phyloP scores from a whole-genome alignment of 2,797 vertebrate species.

The Amblyopsis hoosieri region DNA sequence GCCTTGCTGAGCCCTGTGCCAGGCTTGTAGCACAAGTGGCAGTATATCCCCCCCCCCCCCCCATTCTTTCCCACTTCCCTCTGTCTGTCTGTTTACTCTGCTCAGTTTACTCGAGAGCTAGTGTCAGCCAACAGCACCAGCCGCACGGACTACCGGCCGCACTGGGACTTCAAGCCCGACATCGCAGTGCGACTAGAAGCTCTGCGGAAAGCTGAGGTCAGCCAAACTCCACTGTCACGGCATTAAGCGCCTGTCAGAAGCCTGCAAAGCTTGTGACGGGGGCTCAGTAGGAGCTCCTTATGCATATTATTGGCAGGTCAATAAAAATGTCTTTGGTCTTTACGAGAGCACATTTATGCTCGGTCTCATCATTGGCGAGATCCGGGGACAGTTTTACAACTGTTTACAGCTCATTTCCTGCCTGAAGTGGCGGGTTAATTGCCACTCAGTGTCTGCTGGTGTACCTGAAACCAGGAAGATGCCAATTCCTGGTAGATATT shows the following conservation, averaged over 20 bases:
- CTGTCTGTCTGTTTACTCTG: conserved; percentile 53
- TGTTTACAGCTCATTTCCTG: conserved; percentile 54
- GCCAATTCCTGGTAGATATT: conserved; percentile 17
- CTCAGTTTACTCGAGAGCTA: conserved; percentile 70
- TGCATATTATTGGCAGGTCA: conserved; percentile 54
- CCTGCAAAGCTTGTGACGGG: conserved; percentile 47
- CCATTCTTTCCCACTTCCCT: conserved; percentile 4
- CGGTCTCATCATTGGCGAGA: conserved; percentile 54
- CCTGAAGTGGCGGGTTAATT: conserved; percentile 35
- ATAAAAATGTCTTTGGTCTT: conserved; percentile 59
- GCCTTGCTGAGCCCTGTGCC: conserved; percentile 45
- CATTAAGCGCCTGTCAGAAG: conserved; percentile 63
- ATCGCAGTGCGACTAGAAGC: conserved; percentile 59
- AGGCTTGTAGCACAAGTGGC: conserved; percentile 43
- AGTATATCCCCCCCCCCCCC: conserved; percentile 6
- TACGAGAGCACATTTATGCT: conserved; percentile 58
- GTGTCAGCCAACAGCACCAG: conserved; percentile 65
- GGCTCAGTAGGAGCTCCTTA: conserved; percentile 45
- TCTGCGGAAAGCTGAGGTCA: conserved; percentile 76
- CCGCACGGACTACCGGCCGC: conserved; percentile 68
- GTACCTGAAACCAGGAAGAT: conserved; percentile 44
- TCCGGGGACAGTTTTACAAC: conserved; percentile 57
- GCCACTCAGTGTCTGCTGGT: conserved; percentile 37
- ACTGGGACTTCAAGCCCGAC: conserved; percentile 67
- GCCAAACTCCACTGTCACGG: conserved; percentile 55